Base-by-base conservation (phyloP, 2,797 vertebrate genomes). In the Pseudomugil gertrudae region DNA sequence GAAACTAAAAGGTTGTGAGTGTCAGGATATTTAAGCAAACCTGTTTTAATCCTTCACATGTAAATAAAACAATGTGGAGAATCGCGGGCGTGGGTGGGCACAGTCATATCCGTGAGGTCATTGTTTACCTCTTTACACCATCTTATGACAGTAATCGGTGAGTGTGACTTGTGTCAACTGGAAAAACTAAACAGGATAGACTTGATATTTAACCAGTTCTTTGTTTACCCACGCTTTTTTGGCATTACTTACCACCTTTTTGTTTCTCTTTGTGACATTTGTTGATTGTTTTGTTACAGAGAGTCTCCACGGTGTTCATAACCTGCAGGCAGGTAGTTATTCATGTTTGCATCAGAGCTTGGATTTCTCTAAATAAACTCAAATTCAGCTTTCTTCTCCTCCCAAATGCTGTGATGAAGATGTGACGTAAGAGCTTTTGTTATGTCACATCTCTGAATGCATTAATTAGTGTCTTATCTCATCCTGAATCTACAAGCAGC, bases 361-460 rank as follows among this genome's bases (percentile, higher is more conserved):
- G 21, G 48, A 59, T 57, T 64, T 60, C 66, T 32, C 50, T 3
- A 59, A 56, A 63, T 67, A 4, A 38, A 40, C 29, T 26, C n/a
- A 8, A 64, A 36, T 48, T 67, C 0, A 56, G 19, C 30, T 27
- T 24, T 40, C 59, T 50, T 43, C 17, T 5, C 52, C 15, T 9
- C 9, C 13, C 63, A 38, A 30, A 33, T 24, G 50, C 0, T 54
- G 21, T 24, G 1, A 15, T 1, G 0, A 27, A n/a, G 3, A 1
- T 0, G 0, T 13, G 4, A 50, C 30, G 24, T 26, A 40, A 62
- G 57, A 63, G 62, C 26, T 54, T 57, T 65, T 66, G 60, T 63
- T 9, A 11, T 61, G 69, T 75, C 8, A 74, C 69, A 80, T 83
- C 60, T 75, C 52, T 52, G 66, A 71, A 73, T 51, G 13, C 19